phyloP scores from a whole-genome alignment of 2,797 vertebrate genomes.

The Lates japonicus region DNA sequence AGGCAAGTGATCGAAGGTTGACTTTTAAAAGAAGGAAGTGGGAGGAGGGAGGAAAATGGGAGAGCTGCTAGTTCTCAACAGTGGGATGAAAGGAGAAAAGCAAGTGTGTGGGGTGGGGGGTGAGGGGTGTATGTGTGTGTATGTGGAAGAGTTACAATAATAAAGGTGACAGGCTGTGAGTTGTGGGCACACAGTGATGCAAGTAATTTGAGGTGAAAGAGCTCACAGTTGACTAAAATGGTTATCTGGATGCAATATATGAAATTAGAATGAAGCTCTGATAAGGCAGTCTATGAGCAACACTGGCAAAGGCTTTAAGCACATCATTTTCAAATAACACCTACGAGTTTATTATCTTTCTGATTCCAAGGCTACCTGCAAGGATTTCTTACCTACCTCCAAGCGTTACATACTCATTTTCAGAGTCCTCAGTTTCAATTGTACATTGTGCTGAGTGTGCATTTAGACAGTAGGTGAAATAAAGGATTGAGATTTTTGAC shows the following conservation, averaged over 20 bases:
- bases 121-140: neutral
- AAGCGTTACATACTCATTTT: neutral
- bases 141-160: conserved; percentile 50
- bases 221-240: conserved; percentile 60
- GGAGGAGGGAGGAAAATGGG: conserved; percentile 22
- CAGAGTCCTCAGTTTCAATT: neutral
- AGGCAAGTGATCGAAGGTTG: conserved; percentile 28
- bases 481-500: too few relatives aligned
- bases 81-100: conserved; percentile 27
- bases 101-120: neutral
- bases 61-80: conserved; percentile 34
- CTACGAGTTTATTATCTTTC: conserved; percentile 34
- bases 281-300: conserved; percentile 29
- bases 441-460: neutral
- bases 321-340: conserved; percentile 36
- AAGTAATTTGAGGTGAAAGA: conserved; percentile 67
- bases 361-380: conserved; percentile 20
- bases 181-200: conserved; percentile 50
- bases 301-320: conserved; percentile 6
- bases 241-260: conserved; percentile 57
- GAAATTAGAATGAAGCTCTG: conserved; percentile 50
- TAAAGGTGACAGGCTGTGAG: conserved; percentile 53
- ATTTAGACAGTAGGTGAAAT: too few relatives aligned
- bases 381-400: conserved; percentile 23
- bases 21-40: conserved; percentile 42